Percentiles rank a stretch among this genome's conserved stretches.
Conservation (phyloP, 2,797 vertebrate species). For the Enteromius unitaeniatus region DNA sequence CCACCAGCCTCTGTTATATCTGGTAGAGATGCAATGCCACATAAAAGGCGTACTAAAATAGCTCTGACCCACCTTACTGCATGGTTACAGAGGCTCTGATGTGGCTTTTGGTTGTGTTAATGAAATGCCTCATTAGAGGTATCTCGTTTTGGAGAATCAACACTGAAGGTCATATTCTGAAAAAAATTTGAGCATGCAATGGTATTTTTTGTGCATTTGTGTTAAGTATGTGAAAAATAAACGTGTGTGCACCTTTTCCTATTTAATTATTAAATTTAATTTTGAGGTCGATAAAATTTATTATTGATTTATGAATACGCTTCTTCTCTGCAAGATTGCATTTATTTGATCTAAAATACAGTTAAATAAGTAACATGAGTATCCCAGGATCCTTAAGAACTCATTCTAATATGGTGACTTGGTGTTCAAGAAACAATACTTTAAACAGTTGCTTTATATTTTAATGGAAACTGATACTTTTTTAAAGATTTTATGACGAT, state of each 20-base stretch:
- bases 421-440: no score
- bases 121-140: neutral
- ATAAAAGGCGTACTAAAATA: neutral
- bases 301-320: no score
- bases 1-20: conserved; percentile 3
- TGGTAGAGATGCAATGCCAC: conserved; percentile 14
- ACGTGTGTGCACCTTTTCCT: neutral
- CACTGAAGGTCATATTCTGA: neutral
- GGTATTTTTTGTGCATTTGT: neutral
- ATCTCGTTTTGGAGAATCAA: neutral
- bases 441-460: no score
- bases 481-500: no score
- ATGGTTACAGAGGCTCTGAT: neutral
- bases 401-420: neutral
- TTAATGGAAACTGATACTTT: no score
- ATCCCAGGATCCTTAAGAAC: neutral
- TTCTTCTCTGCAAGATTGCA: no score
- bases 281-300: no score
- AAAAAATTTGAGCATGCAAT: neutral
- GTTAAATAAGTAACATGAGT: neutral
- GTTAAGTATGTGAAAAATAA: neutral
- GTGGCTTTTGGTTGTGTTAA: conserved; percentile 17
- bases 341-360: no score
- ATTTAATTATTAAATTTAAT: neutral
- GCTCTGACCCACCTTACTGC: neutral